Conservation (phyloP, 2,888 invertebrate genomes). For the Oscheius sp. region DNA sequence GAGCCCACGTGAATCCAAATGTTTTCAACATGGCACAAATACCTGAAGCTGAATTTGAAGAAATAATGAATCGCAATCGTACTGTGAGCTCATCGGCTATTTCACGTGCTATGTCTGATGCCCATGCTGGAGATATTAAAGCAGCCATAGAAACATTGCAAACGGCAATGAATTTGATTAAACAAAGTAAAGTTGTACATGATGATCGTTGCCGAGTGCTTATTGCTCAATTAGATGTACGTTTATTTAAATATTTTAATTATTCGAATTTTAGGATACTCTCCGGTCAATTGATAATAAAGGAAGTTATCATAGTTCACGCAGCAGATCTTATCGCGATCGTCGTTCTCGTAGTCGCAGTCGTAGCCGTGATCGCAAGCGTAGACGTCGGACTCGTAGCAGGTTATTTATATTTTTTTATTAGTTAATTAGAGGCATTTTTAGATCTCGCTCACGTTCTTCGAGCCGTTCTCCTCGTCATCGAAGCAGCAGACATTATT, state of each 20-base stretch:
- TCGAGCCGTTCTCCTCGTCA: conserved; percentile 24
- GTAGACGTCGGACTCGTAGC: conserved; percentile 53
- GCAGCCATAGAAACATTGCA: conserved; percentile 98
- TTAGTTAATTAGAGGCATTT: too few species aligned
- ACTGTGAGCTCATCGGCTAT: conserved; percentile 94
- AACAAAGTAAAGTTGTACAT: conserved; percentile 93
- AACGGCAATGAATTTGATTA: conserved; percentile 97
- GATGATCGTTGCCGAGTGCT: conserved; percentile 98
- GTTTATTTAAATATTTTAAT: background rate
- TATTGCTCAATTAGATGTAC: conserved; percentile 80
- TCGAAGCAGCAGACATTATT: conserved; percentile 33
- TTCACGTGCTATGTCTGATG: conserved; percentile 84
- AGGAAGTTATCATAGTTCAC: conserved; percentile 76
- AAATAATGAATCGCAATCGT: conserved; percentile 94
- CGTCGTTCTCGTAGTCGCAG: conserved; percentile 50
- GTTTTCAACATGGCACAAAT: conserved; percentile 69
- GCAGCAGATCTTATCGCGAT: conserved; percentile 23
- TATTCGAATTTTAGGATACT: conserved; percentile 83
- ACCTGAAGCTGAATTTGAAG: conserved; percentile 93
- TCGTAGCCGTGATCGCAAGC: conserved; percentile 56
- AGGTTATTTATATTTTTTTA: conserved; percentile 27
- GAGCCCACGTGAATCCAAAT: conserved; percentile 58
- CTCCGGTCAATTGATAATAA: conserved; percentile 96
- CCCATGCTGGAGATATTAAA: conserved; percentile 84
- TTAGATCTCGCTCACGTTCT: conserved; percentile 23